Percentiles rank a stretch among this genome's conserved stretches.
Evolutionary conservation across 2,888 invertebrate species (phyloP).

Genomic region (Lochmaea crataegi): DNA sequence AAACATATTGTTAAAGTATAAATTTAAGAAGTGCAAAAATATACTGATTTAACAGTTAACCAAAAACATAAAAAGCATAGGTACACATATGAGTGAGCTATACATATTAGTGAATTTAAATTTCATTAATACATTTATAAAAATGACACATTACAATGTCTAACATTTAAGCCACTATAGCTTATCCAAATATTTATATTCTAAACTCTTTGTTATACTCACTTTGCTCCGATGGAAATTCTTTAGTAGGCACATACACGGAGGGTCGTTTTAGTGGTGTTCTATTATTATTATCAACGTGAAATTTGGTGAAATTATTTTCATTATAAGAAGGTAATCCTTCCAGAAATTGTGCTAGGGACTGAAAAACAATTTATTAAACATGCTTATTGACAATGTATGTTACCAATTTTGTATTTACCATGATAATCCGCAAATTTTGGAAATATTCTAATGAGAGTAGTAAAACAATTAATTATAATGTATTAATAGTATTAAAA

Average conservation of each 20-base stretch:
- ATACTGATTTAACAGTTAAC: no score
- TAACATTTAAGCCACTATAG: no score
- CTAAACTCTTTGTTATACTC: conserved; percentile 62
- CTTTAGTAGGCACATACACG: conserved; percentile 92
- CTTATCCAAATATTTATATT: neutral
- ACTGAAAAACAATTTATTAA: conserved; percentile 69
- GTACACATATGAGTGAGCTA: no score
- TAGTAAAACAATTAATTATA: neutral
- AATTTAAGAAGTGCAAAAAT: no score
- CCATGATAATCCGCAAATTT: conserved; percentile 1
- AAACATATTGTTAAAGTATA: no score
- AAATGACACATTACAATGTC: no score
- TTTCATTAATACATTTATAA: no score
- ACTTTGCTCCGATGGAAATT: conserved; percentile 94
- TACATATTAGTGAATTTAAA: no score
- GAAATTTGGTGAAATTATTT: conserved; percentile 90
- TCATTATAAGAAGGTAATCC: conserved; percentile 92
- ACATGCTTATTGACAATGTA: neutral
- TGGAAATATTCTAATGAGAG: neutral
- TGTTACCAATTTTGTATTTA: neutral
- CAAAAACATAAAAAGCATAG: no score
- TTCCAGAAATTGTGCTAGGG: conserved; percentile 90
- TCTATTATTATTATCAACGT: conserved; percentile 85
- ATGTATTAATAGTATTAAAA: neutral
- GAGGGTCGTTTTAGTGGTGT: conserved; percentile 88